Percentiles rank a stretch among this genome's conserved stretches.
phyloP scores from a whole-genome alignment of 2,888 invertebrate species.

The Leucania comma region DNA sequence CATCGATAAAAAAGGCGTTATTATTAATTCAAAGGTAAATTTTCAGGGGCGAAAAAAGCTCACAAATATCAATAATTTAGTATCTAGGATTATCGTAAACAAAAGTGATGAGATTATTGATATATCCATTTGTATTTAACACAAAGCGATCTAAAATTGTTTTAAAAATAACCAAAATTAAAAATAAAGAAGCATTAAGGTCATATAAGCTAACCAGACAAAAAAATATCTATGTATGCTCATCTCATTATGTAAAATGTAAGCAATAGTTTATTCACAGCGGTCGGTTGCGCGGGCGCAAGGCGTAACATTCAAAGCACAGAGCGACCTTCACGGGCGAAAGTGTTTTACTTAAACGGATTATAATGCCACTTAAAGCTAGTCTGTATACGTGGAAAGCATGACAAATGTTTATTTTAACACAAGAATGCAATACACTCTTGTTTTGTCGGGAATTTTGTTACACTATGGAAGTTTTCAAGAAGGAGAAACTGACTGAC shows the following conservation, averaged over 20 bases:
- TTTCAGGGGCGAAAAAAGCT: no score
- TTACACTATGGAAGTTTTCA: neutral
- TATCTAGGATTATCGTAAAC: no score
- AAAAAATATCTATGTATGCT: constrained; percentile 24
- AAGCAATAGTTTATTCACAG: constrained; percentile 66
- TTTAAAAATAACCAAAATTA: constrained; percentile 5
- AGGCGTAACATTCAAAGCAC: constrained; percentile 77
- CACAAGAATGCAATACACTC: constrained; percentile 22
- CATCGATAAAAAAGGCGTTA: no score
- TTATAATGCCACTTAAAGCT: constrained; percentile 71
- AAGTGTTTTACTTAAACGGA: constrained; percentile 84
- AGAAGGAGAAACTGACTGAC: constrained; percentile 1
- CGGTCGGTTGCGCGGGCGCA: constrained; percentile 70
- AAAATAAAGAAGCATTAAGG: constrained; percentile 36
- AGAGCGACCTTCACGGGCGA: constrained; percentile 82
- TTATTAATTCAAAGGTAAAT: no score
- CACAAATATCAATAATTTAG: no score
- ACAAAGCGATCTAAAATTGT: neutral
- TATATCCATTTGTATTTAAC: neutral
- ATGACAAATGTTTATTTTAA: constrained; percentile 48
- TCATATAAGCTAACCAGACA: constrained; percentile 25
- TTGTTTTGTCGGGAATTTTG: constrained; percentile 6
- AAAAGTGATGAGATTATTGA: no score
- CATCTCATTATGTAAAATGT: constrained; percentile 67
- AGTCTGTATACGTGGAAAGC: constrained; percentile 62